Evolutionary conservation across 1,140 invertebrate species (phyloP).

Genomic region (Phenacoccus solenopsis): DNA sequence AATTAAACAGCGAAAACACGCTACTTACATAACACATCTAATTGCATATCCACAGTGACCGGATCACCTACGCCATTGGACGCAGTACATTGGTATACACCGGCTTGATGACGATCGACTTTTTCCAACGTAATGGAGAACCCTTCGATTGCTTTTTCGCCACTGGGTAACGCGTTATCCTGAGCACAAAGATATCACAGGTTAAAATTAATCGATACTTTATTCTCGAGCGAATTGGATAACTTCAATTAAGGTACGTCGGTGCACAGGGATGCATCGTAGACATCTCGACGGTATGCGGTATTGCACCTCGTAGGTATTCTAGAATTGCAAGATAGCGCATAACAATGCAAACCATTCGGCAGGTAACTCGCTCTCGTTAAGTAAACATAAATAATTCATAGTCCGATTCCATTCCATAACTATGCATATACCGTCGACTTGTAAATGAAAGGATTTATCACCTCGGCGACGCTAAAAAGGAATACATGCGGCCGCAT

Average conservation of each 20-base stretch:
- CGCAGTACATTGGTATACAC: constrained; percentile 51
- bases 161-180: constrained; percentile 33
- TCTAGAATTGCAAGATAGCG: neutral
- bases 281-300: no score
- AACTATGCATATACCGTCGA: no score
- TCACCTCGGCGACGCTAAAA: neutral
- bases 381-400: constrained; percentile 3
- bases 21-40: constrained; percentile 4
- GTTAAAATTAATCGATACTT: no score
- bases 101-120: constrained; percentile 47
- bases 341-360: neutral
- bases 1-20: no score
- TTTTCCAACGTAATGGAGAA: constrained; percentile 48
- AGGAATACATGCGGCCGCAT: neutral
- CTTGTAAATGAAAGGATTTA: neutral
- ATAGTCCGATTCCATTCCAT: neutral
- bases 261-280: no score
- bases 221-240: no score
- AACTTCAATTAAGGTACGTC: no score
- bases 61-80: constrained; percentile 53
- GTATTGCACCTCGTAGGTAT: no score
- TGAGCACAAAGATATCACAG: no score
- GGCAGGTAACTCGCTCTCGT: neutral
- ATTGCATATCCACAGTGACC: constrained; percentile 27
- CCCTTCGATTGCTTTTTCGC: constrained; percentile 38